Conservation (phyloP, 2,797 vertebrate species). For the Schizopygopsis malacanthus region DNA sequence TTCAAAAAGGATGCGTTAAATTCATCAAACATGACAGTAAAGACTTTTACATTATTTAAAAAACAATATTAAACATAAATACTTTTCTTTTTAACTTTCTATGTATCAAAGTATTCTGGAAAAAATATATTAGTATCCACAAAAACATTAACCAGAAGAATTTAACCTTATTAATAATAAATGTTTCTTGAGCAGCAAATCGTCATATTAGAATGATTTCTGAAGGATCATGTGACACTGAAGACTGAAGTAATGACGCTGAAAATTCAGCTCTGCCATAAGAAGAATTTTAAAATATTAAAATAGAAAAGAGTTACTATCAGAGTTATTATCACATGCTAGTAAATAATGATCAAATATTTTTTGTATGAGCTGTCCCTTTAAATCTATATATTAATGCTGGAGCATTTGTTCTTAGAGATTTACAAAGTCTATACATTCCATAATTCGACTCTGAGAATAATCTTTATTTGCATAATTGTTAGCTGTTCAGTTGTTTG, state of each 20-base stretch:
- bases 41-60: too few species aligned
- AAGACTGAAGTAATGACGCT: not conserved
- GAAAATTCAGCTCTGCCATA: not conserved
- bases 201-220: not conserved
- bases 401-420: not conserved
- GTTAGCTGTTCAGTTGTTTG: not conserved
- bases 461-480: not conserved
- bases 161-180: not conserved
- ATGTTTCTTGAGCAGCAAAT: not conserved
- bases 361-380: not conserved
- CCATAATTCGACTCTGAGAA: constrained; percentile 4
- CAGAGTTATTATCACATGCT: too few species aligned
- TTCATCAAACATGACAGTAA: not conserved
- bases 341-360: not conserved
- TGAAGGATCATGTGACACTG: not conserved
- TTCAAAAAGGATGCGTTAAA: not conserved
- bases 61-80: too few species aligned
- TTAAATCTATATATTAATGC: not conserved
- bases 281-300: not conserved
- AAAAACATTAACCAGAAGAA: not conserved
- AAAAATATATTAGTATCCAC: not conserved
- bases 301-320: not conserved
- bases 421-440: constrained; percentile 11
- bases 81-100: too few species aligned
- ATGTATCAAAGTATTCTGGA: not conserved